Base-by-base conservation (phyloP, 2,113 vertebrate species). In the Blennius ocellaris region DNA sequence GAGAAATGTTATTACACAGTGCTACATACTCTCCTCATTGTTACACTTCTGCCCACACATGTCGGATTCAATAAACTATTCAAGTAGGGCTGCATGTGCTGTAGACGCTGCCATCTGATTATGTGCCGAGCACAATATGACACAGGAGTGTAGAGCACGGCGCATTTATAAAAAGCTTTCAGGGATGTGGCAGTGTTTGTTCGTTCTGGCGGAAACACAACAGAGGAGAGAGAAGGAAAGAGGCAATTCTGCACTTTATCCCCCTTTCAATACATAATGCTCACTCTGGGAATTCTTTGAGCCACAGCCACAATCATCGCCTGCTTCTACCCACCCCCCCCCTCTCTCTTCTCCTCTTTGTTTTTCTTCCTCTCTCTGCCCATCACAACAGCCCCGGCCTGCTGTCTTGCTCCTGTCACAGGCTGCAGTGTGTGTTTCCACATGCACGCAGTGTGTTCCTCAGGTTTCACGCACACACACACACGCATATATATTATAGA, bases 211-310 rank as follows among this genome's bases (percentile, higher is more conserved):
- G 65, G 75, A 92, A 87, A 85, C 76, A 75, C 73, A 82, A 75
- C 80, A 84, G 21, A 41, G 60, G 61, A 63, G 40, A 47, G 55
- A 48, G 54, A 8, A 52, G 21, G 64, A 52, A 82, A 82, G 79
- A 74, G 38, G 62, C 66, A 55, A 73, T 82, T 84, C 69, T 83
- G 81, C 84, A 80, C 77, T 87, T 90, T 80, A 83, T 89, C 77
- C 73, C 76, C 58, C 62, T 86, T 87, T 89, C 79, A 81, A 82
- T 84, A 79, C 72, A 73, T 86, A 87, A 78, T 87, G 82, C 68
- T 81, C 78, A 84, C 77, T 80, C 50, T 0, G 80, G 80, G 87
- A 91, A 85, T 90, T 83, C 87, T 87, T 81, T 83, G 53, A 89
- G 79, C 80, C 64, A 59, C 56, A 67, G 74, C 61, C 67, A 62